Percentiles rank a stretch among this genome's conserved stretches.
Evolutionary conservation across 2,113 vertebrate species (phyloP).

Genomic region (Stomatorhinus ivindoensis): DNA sequence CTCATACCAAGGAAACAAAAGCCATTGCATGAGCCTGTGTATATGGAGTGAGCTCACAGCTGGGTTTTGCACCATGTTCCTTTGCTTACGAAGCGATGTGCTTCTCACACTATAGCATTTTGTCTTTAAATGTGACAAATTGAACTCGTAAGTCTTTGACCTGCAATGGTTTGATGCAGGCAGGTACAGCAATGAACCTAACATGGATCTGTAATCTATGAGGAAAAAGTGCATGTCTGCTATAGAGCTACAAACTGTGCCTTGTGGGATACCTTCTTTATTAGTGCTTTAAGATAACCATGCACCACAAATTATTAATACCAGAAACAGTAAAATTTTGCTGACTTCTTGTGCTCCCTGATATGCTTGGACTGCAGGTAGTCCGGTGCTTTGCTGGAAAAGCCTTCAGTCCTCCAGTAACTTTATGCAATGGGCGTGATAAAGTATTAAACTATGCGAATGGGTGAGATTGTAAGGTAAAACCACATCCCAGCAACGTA

Average conservation of each 20-base stretch:
- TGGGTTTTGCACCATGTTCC: background rate
- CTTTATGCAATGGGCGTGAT: background rate
- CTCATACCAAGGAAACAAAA: background rate
- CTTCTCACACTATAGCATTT: background rate
- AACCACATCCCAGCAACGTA: background rate
- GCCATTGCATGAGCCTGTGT: background rate
- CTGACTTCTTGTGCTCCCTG: background rate
- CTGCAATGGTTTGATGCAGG: background rate
- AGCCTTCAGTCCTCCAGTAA: background rate
- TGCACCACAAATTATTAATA: background rate
- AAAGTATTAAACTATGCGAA: background rate
- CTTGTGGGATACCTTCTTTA: background rate
- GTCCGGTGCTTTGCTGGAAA: background rate
- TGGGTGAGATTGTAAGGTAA: background rate
- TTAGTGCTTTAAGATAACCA: background rate
- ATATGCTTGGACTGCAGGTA: background rate
- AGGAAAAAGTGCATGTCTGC: background rate
- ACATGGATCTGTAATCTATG: background rate
- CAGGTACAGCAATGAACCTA: background rate
- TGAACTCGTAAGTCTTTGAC: background rate
- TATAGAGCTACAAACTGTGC: background rate
- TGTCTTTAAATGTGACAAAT: background rate
- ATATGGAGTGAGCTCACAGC: background rate
- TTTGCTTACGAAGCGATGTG: background rate
- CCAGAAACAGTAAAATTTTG: background rate